Conservation (phyloP, 2,797 vertebrate species). For the Rhinophrynus dorsalis region DNA sequence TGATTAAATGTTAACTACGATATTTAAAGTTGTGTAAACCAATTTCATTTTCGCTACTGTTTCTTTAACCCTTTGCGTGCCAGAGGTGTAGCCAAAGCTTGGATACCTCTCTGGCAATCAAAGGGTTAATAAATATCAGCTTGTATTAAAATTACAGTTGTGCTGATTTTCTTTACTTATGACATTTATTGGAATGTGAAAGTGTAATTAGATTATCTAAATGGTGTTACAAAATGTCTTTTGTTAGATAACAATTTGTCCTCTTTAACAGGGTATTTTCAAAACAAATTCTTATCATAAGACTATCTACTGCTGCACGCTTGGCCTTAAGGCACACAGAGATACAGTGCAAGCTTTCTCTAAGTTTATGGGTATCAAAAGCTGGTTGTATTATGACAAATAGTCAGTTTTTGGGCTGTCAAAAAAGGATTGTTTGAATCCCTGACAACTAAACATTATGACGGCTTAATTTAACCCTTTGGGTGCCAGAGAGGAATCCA, state of each 20-base stretch:
- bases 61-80: too few relatives aligned
- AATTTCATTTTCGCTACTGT: too few relatives aligned
- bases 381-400: neutral
- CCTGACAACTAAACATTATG: too few relatives aligned
- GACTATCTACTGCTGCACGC: constrained; percentile 2
- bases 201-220: constrained; percentile 20
- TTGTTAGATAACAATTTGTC: constrained; percentile 7
- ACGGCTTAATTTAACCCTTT: too few relatives aligned
- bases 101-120: too few relatives aligned
- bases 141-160: neutral
- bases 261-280: neutral
- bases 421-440: too few relatives aligned
- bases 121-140: too few relatives aligned
- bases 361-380: neutral
- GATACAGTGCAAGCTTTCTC: constrained; percentile 11
- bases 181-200: neutral
- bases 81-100: too few relatives aligned
- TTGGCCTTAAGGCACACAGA: neutral
- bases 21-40: too few relatives aligned
- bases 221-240: neutral
- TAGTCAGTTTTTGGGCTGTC: too few relatives aligned
- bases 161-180: constrained; percentile 14
- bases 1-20: too few relatives aligned
- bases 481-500: too few relatives aligned
- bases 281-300: constrained; percentile 40